Conservation (phyloP, 2,797 vertebrate genomes). For the Nyctibius grandis region DNA sequence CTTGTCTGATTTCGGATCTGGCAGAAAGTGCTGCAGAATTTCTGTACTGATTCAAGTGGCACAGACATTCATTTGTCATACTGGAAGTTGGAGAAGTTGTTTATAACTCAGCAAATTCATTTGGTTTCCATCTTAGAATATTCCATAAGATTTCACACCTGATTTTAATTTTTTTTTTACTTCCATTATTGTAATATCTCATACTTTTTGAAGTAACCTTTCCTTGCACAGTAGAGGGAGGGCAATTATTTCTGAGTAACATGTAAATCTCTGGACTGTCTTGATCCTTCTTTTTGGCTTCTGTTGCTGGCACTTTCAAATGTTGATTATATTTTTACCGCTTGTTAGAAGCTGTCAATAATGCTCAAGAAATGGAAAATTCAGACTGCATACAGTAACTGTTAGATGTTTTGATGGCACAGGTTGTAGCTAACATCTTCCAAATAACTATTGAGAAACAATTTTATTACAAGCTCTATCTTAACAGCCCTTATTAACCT, state of each 20-base stretch:
- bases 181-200: background rate
- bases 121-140: background rate
- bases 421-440: background rate
- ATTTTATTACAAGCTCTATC: background rate
- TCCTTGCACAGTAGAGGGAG: background rate
- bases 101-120: constrained; percentile 30
- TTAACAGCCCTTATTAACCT: background rate
- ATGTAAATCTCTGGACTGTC: background rate
- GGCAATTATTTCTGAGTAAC: background rate
- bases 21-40: constrained; percentile 14
- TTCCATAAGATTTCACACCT: background rate
- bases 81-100: background rate
- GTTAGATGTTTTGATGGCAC: background rate
- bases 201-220: background rate
- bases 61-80: background rate
- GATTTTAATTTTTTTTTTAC: background rate
- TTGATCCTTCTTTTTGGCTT: background rate
- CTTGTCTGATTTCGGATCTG: background rate
- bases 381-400: background rate
- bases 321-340: background rate
- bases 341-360: background rate
- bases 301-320: background rate
- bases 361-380: background rate
- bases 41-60: background rate
- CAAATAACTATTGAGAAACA: background rate